Evolutionary conservation across 1,140 invertebrate species (phyloP).

Genomic region (Philopotamus ludificatus): DNA sequence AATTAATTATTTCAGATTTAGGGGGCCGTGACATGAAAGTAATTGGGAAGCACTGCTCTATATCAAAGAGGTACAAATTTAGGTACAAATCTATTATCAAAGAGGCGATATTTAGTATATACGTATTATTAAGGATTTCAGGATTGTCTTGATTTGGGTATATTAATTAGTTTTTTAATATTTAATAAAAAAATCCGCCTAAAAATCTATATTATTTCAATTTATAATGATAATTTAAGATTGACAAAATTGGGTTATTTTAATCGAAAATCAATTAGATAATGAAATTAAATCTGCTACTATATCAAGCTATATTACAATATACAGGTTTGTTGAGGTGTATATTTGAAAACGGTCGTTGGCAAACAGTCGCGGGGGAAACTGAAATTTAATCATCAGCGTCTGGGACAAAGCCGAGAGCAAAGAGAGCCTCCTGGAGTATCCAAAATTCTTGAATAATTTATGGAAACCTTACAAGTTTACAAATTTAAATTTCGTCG

Average conservation of each 20-base stretch:
- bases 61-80: too few relatives aligned
- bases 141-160: too few relatives aligned
- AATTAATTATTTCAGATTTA: too few relatives aligned
- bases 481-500: slow-evolving; percentile 18
- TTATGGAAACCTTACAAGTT: slow-evolving; percentile 23
- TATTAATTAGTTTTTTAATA: too few relatives aligned
- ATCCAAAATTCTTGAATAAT: slow-evolving; percentile 17
- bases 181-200: too few relatives aligned
- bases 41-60: too few relatives aligned
- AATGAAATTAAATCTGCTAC: background rate
- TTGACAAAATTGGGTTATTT: background rate
- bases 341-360: background rate
- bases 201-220: too few relatives aligned
- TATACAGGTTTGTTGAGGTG: background rate
- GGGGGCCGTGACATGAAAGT: too few relatives aligned
- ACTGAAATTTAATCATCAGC: slow-evolving; percentile 19
- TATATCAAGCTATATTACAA: background rate
- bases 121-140: too few relatives aligned
- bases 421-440: background rate
- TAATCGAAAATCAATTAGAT: background rate
- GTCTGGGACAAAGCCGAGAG: background rate
- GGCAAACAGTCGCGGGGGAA: background rate
- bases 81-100: too few relatives aligned
- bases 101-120: too few relatives aligned
- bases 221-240: background rate